Evolutionary conservation across 2,888 invertebrate genomes (phyloP).

Genomic region (Eupithecia tripunctaria): DNA sequence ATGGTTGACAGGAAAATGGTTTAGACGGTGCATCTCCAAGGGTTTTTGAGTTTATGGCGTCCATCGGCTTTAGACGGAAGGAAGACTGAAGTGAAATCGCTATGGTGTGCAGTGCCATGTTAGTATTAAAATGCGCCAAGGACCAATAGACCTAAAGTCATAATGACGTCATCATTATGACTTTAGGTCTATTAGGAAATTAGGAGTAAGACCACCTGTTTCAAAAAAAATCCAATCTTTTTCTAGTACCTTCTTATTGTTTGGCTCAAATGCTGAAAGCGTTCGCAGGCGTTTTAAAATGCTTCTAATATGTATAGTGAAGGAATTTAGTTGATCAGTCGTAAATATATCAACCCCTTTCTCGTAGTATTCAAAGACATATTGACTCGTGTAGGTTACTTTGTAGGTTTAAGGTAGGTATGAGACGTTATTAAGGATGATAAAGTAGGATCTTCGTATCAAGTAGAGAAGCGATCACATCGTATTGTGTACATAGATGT

Average conservation of each 20-base stretch:
- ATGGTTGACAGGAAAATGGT: slow-evolving; percentile 82
- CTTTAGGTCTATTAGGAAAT: not conserved
- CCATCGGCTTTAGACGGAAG: slow-evolving; percentile 57
- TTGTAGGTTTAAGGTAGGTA: slow-evolving; percentile 57
- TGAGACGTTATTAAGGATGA: slow-evolving; percentile 39
- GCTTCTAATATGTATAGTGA: not conserved
- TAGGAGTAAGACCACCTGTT: not conserved
- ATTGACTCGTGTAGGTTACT: slow-evolving; percentile 55
- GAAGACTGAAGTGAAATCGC: slow-evolving; percentile 79
- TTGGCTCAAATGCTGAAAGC: slow-evolving; percentile 9
- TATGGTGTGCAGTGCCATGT: slow-evolving; percentile 82
- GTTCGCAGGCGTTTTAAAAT: not conserved
- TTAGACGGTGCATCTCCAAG: slow-evolving; percentile 48
- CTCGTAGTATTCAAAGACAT: slow-evolving; percentile 66
- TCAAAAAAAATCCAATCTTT: not conserved
- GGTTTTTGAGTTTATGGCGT: slow-evolving; percentile 52
- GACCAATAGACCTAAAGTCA: too few species aligned
- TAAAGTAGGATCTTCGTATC: slow-evolving; percentile 44
- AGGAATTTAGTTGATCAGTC: not conserved
- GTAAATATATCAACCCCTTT: slow-evolving; percentile 27
- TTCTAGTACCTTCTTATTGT: not conserved
- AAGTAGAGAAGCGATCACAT: slow-evolving; percentile 58
- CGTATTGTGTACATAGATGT: slow-evolving; percentile 62
- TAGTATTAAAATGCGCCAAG: slow-evolving; percentile 71
- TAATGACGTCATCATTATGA: not conserved